These are phyloP conservation scores for Phthorimaea operculella DNA, from an alignment of 1,140 invertebrate species.

Conservation along the genomic window DNA sequence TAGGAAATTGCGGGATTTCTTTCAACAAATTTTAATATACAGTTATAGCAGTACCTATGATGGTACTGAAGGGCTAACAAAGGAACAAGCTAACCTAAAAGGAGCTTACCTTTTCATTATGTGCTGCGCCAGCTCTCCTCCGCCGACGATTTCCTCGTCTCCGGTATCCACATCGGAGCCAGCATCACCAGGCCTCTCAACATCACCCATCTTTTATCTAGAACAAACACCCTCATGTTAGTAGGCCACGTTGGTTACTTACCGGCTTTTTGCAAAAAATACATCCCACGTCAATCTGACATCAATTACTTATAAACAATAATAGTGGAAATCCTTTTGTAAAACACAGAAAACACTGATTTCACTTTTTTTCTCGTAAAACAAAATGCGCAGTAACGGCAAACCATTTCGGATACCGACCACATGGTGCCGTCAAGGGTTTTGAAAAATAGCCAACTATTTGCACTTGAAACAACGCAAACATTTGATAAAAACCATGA, in stretches of 20 bases:
- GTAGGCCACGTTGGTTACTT: conserved; percentile 48
- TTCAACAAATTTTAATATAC: no score
- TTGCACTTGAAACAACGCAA: conserved; percentile 6
- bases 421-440: conserved; percentile 43
- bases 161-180: conserved; percentile 58
- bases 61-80: not conserved
- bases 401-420: conserved; percentile 39
- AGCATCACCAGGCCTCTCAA: conserved; percentile 55
- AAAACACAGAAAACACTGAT: not conserved
- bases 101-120: conserved; percentile 46
- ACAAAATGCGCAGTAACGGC: conserved; percentile 55
- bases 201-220: conserved; percentile 57
- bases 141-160: conserved; percentile 53
- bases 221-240: conserved; percentile 33
- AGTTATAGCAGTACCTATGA: not conserved
- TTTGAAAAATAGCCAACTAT: conserved; percentile 9
- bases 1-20: no score
- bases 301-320: not conserved
- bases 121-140: conserved; percentile 51
- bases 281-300: not conserved
- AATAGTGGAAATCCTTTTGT: not conserved
- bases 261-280: conserved; percentile 23
- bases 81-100: conserved; percentile 23
- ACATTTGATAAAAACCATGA: not conserved
- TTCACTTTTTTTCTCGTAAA: conserved; percentile 18